Conservation (phyloP, 2,888 invertebrate genomes). For the Oxyteleia sp. region DNA sequence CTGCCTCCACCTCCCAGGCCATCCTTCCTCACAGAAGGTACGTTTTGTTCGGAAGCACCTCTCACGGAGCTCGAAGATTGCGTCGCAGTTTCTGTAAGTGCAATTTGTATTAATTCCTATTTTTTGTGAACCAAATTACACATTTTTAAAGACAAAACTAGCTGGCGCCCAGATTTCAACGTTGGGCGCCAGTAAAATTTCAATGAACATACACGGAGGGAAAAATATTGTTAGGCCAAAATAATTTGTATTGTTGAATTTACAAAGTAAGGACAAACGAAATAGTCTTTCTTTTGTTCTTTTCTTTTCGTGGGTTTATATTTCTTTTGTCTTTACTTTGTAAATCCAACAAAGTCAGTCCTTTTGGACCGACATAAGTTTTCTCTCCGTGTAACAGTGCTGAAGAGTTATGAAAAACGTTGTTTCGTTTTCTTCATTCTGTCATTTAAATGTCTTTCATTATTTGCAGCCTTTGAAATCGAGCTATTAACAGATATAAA, state of each 20-base stretch:
- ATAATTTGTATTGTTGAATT: no score
- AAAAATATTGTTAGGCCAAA: no score
- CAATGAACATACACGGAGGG: no score
- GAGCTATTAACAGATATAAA: conserved; percentile 64
- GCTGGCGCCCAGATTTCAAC: neutral
- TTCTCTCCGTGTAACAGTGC: no score
- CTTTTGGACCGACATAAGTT: no score
- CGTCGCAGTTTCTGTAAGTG: conserved; percentile 93
- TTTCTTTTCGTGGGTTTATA: no score
- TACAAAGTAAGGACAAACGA: no score
- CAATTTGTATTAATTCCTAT: conserved; percentile 67
- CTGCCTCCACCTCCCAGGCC: conserved; percentile 93
- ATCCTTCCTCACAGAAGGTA: conserved; percentile 90
- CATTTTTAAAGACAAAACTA: neutral
- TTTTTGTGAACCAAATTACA: conserved; percentile 9
- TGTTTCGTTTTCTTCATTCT: conserved; percentile 4
- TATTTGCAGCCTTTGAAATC: conserved; percentile 38
- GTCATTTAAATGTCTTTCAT: conserved; percentile 7
- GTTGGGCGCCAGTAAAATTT: neutral
- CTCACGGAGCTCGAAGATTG: conserved; percentile 92
- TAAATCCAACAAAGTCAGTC: no score
- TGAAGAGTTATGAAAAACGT: no score
- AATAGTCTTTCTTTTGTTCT: no score
- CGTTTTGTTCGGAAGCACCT: conserved; percentile 92
- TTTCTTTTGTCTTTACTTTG: no score